Percentiles rank a stretch among this genome's conserved stretches.
phyloP scores from a whole-genome alignment of 2,888 invertebrate species.

The Allygus modestus region DNA sequence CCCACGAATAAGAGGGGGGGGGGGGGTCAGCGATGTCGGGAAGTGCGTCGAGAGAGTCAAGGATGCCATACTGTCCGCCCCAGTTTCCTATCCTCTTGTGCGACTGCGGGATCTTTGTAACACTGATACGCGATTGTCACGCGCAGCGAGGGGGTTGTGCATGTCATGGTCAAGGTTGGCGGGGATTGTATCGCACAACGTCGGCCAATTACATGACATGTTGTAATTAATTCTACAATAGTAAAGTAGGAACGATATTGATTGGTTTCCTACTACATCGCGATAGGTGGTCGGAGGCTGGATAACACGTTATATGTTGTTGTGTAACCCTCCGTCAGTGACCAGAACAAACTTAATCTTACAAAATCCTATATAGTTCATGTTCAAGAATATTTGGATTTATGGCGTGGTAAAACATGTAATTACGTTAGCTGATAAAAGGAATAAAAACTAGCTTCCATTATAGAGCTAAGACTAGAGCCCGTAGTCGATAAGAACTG shows the following conservation, averaged over 20 bases:
- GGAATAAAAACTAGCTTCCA: no score
- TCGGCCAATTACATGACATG: not conserved
- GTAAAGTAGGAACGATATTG: not conserved
- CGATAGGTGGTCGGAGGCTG: not conserved
- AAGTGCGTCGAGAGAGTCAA: not conserved
- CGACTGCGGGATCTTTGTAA: not conserved
- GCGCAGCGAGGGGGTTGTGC: constrained; percentile 1
- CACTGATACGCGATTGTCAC: not conserved
- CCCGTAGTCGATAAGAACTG: no score
- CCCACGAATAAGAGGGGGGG: not conserved
- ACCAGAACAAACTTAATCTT: no score
- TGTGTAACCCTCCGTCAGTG: no score
- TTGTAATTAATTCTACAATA: constrained; percentile 28
- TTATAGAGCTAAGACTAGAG: no score
- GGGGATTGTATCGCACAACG: not conserved
- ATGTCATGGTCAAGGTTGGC: constrained; percentile 4
- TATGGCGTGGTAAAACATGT: no score
- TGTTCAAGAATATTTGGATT: no score
- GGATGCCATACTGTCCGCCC: not conserved
- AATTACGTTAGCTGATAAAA: no score
- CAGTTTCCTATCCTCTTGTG: not conserved
- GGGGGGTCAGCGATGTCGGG: not conserved
- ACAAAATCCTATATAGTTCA: no score
- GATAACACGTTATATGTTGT: no score
- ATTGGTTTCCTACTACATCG: not conserved